Conservation (phyloP, 1,140 invertebrate species). For the Ridgeia piscesae region DNA sequence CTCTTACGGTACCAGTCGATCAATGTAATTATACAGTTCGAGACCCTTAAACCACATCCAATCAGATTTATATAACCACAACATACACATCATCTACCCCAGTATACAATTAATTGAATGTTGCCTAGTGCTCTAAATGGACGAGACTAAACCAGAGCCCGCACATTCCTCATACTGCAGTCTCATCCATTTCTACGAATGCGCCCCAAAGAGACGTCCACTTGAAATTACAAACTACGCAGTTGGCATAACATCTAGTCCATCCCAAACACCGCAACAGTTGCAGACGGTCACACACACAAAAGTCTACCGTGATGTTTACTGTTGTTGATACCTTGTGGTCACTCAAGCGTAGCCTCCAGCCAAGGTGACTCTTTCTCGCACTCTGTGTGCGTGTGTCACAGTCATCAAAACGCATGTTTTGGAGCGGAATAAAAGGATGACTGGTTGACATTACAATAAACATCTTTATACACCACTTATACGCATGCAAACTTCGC, state of each 20-base stretch:
- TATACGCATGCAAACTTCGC: background rate
- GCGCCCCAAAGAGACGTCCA: background rate
- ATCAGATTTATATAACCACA: background rate
- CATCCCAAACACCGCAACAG: too few relatives aligned
- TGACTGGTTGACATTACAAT: background rate
- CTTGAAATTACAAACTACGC: background rate
- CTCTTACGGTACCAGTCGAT: background rate
- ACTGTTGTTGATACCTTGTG: background rate
- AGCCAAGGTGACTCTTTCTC: background rate
- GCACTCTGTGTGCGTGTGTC: background rate
- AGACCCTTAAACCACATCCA: background rate
- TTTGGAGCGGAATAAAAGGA: background rate
- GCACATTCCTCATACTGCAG: too few relatives aligned
- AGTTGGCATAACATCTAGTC: background rate
- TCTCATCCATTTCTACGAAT: background rate
- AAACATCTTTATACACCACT: background rate
- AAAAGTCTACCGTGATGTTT: background rate
- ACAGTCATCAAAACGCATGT: background rate
- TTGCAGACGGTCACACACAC: too few relatives aligned
- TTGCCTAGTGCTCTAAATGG: too few relatives aligned
- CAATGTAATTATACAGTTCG: background rate
- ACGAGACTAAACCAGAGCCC: too few relatives aligned
- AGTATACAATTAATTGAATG: too few relatives aligned
- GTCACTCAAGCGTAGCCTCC: background rate
- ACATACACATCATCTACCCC: background rate